A percentile compares a stretch with the other conserved stretches of the same genome.
phyloP scores from a whole-genome alignment of 1,140 invertebrate genomes.

The Ectropis grisescens region DNA sequence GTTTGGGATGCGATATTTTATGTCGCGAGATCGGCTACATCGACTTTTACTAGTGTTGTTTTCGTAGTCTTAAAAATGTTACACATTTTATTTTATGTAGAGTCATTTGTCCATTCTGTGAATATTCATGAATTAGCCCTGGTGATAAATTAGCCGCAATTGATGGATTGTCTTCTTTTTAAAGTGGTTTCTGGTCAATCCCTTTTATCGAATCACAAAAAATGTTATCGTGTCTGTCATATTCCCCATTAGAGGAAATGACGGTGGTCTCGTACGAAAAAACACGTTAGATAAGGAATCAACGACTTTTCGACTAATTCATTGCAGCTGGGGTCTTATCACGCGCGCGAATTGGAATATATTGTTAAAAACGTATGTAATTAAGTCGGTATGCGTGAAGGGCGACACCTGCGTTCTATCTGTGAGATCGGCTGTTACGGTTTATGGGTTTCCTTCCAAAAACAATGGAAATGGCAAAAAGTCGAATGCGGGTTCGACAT shows the following conservation, averaged over 20 bases:
- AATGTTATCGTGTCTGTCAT: background rate
- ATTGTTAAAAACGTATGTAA: constrained; percentile 49
- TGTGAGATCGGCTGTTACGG: constrained; percentile 46
- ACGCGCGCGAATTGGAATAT: constrained; percentile 32
- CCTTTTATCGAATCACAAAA: too few relatives aligned
- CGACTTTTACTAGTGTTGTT: constrained; percentile 39
- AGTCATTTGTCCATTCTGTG: too few relatives aligned
- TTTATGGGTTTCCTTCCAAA: constrained; percentile 52
- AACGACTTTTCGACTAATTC: constrained; percentile 34
- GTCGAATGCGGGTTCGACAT: constrained; percentile 53
- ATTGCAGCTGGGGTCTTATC: constrained; percentile 40
- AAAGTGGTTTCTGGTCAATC: background rate
- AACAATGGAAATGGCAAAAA: constrained; percentile 66
- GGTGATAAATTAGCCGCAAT: too few relatives aligned
- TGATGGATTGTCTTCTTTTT: background rate
- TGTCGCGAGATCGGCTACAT: constrained; percentile 29
- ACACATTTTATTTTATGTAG: constrained; percentile 25
- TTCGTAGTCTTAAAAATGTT: constrained; percentile 23
- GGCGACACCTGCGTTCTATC: constrained; percentile 59
- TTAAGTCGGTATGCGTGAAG: constrained; percentile 56
- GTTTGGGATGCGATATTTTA: constrained; percentile 51
- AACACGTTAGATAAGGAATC: constrained; percentile 25
- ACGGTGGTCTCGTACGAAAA: constrained; percentile 19
- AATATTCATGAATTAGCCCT: too few relatives aligned
- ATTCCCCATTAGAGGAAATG: constrained; percentile 2